These are phyloP conservation scores for Pagetopsis macropterus DNA, from an alignment of 2,797 vertebrate genomes.

Conservation along the genomic window DNA sequence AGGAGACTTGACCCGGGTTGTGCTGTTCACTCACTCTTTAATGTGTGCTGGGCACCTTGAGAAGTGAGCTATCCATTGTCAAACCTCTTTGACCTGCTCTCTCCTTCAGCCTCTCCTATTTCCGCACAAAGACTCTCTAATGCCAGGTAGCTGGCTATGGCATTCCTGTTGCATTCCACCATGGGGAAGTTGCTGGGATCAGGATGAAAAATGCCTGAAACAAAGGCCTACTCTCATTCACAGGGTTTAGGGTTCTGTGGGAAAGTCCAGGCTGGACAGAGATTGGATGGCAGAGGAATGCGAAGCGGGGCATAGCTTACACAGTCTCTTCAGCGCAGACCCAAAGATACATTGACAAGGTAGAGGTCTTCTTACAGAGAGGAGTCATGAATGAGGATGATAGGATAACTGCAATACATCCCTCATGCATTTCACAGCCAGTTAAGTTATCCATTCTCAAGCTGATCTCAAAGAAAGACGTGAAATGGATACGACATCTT, in stretches of 20 bases:
- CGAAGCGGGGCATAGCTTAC: conserved; percentile 74
- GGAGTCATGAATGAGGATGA: conserved; percentile 59
- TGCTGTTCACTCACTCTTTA: conserved; percentile 37
- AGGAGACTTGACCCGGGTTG: conserved; percentile 47
- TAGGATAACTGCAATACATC: conserved; percentile 35
- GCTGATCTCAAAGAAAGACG: too few species aligned
- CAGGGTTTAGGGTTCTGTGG: conserved; percentile 83
- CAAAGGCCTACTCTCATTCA: conserved; percentile 84
- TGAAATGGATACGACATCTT: too few species aligned
- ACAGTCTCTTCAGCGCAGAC: conserved; percentile 71
- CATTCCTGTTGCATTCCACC: conserved; percentile 85
- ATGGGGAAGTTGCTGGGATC: conserved; percentile 83
- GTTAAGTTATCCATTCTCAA: conserved; percentile 9
- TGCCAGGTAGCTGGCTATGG: conserved; percentile 82
- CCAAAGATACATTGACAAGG: conserved; percentile 75
- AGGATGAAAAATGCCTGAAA: conserved; percentile 83
- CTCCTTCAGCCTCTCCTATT: conserved; percentile 81
- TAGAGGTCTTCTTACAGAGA: conserved; percentile 71
- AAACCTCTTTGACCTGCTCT: conserved; percentile 78
- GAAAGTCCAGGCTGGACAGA: conserved; percentile 81
- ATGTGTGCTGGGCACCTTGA: conserved; percentile 69
- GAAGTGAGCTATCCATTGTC: conserved; percentile 75
- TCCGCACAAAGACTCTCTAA: conserved; percentile 82
- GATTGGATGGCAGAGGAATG: conserved; percentile 82
- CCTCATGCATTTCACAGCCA: conserved; percentile 42